Conservation (phyloP, 1,140 invertebrate genomes). For the Cecropterus lyciades region DNA sequence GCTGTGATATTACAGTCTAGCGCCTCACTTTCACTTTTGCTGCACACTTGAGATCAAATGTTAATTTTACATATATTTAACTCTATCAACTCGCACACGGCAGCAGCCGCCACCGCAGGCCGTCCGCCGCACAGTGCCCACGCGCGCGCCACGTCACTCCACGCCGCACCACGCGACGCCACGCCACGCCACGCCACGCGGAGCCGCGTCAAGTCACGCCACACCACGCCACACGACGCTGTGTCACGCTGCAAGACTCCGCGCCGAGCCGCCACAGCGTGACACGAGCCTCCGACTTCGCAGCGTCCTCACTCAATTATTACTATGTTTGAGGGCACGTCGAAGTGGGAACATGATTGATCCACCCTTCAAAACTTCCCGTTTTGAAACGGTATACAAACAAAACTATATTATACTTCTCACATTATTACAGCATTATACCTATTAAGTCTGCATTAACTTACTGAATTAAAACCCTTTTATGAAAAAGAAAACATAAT, state of each 20-base stretch:
- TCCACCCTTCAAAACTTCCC: slow-evolving; percentile 37
- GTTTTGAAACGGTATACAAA: slow-evolving; percentile 47
- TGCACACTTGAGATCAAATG: slow-evolving; percentile 84
- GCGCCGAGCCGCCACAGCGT: slow-evolving; percentile 26
- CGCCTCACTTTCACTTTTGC: slow-evolving; percentile 76
- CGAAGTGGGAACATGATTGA: slow-evolving; percentile 38
- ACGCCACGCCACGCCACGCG: slow-evolving; percentile 37
- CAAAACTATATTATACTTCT: slow-evolving; percentile 83
- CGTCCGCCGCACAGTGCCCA: slow-evolving; percentile 40
- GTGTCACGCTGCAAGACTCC: background rate
- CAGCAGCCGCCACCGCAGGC: slow-evolving; percentile 56
- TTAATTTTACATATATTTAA: slow-evolving; percentile 80
- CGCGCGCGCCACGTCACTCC: slow-evolving; percentile 16
- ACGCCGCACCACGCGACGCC: slow-evolving; percentile 4
- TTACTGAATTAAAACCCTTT: slow-evolving; percentile 45
- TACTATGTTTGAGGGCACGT: slow-evolving; percentile 37
- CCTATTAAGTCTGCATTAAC: slow-evolving; percentile 59
- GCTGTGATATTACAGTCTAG: slow-evolving; percentile 68
- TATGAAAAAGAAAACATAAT: slow-evolving; percentile 40
- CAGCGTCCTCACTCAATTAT: slow-evolving; percentile 36
- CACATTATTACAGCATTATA: slow-evolving; percentile 57
- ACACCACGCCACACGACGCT: slow-evolving; percentile 9
- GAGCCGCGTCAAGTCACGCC: background rate
- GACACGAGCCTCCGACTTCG: slow-evolving; percentile 32
- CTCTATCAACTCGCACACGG: slow-evolving; percentile 76